A percentile compares a stretch with the other conserved stretches of the same genome.
Evolutionary conservation across 2,888 invertebrate species (phyloP).

Genomic region (Drosophila paramelanica): DNA sequence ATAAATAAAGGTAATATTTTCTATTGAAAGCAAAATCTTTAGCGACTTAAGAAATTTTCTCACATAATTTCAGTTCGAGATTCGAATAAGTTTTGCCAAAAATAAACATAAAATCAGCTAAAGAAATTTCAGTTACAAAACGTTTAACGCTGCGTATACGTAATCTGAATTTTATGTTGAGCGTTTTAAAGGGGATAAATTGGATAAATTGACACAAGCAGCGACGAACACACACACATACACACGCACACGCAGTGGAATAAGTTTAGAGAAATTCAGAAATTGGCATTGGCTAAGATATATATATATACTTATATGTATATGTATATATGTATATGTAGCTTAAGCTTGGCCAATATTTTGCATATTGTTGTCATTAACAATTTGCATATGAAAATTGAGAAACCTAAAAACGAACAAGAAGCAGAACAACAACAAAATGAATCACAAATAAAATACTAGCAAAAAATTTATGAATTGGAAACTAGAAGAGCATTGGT

Average conservation of each 20-base stretch:
- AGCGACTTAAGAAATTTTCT: too few relatives aligned
- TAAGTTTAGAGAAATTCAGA: slow-evolving; percentile 5
- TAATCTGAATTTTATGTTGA: slow-evolving; percentile 19
- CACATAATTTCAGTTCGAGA: neutral
- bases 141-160: slow-evolving; percentile 34
- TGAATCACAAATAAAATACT: neutral
- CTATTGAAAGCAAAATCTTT: too few relatives aligned
- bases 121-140: neutral
- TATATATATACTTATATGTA: neutral
- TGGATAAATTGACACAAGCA: slow-evolving; percentile 1
- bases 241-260: neutral
- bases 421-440: neutral
- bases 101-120: neutral
- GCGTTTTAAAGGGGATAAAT: slow-evolving; percentile 3
- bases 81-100: neutral
- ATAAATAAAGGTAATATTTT: too few relatives aligned
- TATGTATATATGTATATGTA: neutral
- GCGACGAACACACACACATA: neutral
- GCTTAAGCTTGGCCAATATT: slow-evolving; percentile 25
- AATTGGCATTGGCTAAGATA: neutral
- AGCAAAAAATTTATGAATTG: neutral
- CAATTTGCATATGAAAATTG: slow-evolving; percentile 57
- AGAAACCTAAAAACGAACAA: slow-evolving; percentile 9
- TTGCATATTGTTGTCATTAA: slow-evolving; percentile 48
- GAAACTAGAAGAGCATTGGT: neutral